These are phyloP conservation scores for Sebastes kiyomatsui DNA, from an alignment of 2,797 vertebrate genomes.

Conservation along the genomic window DNA sequence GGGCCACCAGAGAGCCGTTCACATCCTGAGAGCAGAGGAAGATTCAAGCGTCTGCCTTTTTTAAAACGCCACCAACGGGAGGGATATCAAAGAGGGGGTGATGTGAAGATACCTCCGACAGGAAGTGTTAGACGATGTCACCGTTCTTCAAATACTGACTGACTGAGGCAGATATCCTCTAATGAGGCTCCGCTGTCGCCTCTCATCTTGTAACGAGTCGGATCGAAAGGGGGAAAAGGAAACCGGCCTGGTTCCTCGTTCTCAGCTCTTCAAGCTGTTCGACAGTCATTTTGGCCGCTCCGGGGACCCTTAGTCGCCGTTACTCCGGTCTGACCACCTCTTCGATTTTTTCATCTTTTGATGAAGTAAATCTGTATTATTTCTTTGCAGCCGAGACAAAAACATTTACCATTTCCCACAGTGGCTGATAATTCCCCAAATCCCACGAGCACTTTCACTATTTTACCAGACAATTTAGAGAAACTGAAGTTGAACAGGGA, in stretches of 20 bases:
- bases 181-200: constrained; percentile 5
- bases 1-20: constrained; percentile 40
- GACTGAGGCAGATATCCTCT: constrained; percentile 13
- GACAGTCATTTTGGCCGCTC: not conserved
- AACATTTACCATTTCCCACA: not conserved
- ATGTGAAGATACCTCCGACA: not conserved
- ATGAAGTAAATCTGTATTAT: not conserved
- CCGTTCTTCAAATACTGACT: not conserved
- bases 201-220: constrained; percentile 1
- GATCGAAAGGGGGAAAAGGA: not conserved
- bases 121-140: constrained; percentile 17
- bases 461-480: not conserved
- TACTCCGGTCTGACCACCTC: not conserved
- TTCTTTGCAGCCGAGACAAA: not conserved
- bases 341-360: constrained; percentile 17
- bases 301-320: not conserved
- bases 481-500: not conserved
- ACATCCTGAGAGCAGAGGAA: not conserved
- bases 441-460: constrained; percentile 6
- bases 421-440: not conserved
- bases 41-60: not conserved
- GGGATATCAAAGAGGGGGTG: not conserved
- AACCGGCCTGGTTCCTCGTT: not conserved
- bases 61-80: not conserved
- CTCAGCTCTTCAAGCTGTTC: not conserved